Percentiles rank a stretch among this genome's conserved stretches.
phyloP scores from a whole-genome alignment of 2,797 vertebrate genomes.

The Rallus crepitans region DNA sequence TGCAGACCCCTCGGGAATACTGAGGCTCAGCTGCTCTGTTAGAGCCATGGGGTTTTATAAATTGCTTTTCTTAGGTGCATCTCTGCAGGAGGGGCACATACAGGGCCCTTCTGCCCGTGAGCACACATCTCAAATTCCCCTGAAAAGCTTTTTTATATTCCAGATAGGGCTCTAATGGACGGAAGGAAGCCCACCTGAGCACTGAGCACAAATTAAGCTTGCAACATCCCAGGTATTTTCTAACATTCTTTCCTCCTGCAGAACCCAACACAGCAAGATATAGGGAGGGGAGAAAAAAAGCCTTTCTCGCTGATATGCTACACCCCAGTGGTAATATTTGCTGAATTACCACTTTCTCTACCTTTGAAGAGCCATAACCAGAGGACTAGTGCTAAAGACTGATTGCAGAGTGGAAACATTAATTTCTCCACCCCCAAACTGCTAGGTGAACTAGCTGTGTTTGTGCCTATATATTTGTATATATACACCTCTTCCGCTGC shows the following conservation, averaged over 20 bases:
- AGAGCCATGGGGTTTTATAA: background rate
- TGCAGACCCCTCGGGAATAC: fast-evolving
- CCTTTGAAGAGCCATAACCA: background rate
- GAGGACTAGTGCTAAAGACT: background rate
- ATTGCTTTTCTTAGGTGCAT: background rate
- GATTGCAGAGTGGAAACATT: background rate
- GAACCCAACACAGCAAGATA: background rate
- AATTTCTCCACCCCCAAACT: background rate
- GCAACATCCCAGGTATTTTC: background rate
- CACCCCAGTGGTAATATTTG: background rate
- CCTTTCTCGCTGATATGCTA: background rate
- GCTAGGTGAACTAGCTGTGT: background rate
- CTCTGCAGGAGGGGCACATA: background rate
- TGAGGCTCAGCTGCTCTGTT: background rate
- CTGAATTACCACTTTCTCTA: background rate
- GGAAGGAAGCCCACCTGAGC: background rate
- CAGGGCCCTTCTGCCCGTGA: background rate
- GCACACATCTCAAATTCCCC: background rate
- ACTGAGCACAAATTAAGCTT: background rate
- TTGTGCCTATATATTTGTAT: background rate
- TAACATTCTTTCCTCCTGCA: background rate
- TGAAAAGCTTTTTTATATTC: background rate
- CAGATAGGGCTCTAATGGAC: background rate
- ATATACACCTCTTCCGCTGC: background rate
- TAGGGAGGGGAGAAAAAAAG: background rate